A percentile compares a stretch with the other conserved stretches of the same genome.
phyloP scores from a whole-genome alignment of 2,888 invertebrate species.

The Protula sp. region DNA sequence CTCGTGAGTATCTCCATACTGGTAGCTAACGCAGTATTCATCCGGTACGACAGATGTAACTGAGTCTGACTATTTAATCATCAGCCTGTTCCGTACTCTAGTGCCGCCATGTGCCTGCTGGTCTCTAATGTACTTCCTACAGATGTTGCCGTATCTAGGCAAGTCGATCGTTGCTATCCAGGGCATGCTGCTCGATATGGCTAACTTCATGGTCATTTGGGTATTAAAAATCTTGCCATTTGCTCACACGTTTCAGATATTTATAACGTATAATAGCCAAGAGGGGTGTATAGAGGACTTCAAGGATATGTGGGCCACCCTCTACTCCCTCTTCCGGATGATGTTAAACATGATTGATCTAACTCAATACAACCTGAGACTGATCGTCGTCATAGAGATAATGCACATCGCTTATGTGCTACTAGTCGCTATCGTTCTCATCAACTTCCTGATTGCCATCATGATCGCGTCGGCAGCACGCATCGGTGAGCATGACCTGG shows the following conservation, averaged over 20 bases:
- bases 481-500: too few relatives aligned
- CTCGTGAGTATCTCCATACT: too few relatives aligned
- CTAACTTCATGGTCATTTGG: slow-evolving; percentile 11
- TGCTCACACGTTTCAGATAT: slow-evolving; percentile 5
- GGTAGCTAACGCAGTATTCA: too few relatives aligned
- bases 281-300: slow-evolving; percentile 6
- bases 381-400: neutral
- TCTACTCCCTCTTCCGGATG: slow-evolving; percentile 9
- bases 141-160: slow-evolving; percentile 15
- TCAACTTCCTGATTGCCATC: slow-evolving; percentile 16
- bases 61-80: neutral
- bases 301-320: neutral
- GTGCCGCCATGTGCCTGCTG: too few relatives aligned
- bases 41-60: too few relatives aligned
- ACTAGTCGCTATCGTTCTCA: slow-evolving; percentile 9
- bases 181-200: slow-evolving; percentile 9
- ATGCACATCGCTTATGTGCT: slow-evolving; percentile 9
- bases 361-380: neutral
- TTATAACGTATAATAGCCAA: neutral
- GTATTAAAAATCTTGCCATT: slow-evolving; percentile 6
- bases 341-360: slow-evolving; percentile 16
- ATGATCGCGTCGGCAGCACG: too few relatives aligned
- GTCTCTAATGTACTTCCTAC: too few relatives aligned
- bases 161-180: slow-evolving; percentile 12
- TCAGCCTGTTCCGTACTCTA: too few relatives aligned